phyloP scores from a whole-genome alignment of 2,888 invertebrate genomes.

The Tryphoninae sp. region DNA sequence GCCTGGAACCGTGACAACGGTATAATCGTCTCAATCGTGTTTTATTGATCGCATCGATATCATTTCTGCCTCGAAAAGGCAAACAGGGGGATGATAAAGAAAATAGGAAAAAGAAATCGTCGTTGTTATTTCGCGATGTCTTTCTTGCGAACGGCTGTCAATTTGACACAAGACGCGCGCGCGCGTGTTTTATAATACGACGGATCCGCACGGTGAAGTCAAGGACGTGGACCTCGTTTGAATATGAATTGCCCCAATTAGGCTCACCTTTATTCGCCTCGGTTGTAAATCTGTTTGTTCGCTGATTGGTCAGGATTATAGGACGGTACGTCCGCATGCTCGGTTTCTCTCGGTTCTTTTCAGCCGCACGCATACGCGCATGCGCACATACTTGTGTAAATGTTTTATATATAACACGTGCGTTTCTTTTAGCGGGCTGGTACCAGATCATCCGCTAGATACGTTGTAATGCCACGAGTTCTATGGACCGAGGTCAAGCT shows the following conservation, averaged over 20 bases:
- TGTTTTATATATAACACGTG: slow-evolving; percentile 18
- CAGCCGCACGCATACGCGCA: not conserved
- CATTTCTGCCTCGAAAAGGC: too few relatives aligned
- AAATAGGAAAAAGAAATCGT: slow-evolving; percentile 28
- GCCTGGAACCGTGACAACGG: not conserved
- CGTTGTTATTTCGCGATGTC: slow-evolving; percentile 46
- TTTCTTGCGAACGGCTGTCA: slow-evolving; percentile 66
- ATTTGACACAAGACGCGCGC: slow-evolving; percentile 61
- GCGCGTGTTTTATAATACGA: slow-evolving; percentile 33
- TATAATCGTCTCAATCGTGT: too few relatives aligned
- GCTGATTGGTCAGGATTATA: slow-evolving; percentile 78
- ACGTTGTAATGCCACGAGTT: slow-evolving; percentile 44
- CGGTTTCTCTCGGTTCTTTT: slow-evolving; percentile 42
- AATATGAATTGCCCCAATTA: slow-evolving; percentile 80
- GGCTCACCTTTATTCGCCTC: slow-evolving; percentile 78
- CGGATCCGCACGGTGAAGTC: slow-evolving; percentile 36
- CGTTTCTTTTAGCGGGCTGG: slow-evolving; percentile 43
- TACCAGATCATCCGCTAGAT: slow-evolving; percentile 24
- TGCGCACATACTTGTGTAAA: not conserved
- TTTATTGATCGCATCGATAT: too few relatives aligned
- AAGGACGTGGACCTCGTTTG: slow-evolving; percentile 76
- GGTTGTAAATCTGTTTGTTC: slow-evolving; percentile 76
- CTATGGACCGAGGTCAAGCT: slow-evolving; percentile 69
- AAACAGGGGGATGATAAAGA: not conserved
- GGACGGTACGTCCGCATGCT: slow-evolving; percentile 59